Percentiles rank a stretch among this genome's conserved stretches.
Conservation (phyloP, 2,888 invertebrate species). For the Watsonalla cultraria region DNA sequence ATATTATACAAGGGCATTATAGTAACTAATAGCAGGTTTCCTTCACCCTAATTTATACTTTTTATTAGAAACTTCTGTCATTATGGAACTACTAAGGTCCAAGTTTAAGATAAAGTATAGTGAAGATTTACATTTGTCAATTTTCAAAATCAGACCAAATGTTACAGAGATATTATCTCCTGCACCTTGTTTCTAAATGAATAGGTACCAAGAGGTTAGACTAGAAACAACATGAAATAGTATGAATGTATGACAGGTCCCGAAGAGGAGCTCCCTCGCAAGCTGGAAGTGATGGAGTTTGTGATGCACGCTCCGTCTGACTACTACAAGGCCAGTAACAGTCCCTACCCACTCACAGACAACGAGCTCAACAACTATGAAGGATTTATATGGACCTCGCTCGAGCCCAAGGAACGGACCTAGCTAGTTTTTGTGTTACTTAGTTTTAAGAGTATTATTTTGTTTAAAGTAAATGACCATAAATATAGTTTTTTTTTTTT, state of each 20-base stretch:
- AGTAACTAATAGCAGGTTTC: too few species aligned
- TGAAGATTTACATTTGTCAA: too few species aligned
- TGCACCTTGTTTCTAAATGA: too few species aligned
- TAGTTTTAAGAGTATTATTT: neutral
- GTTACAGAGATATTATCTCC: too few species aligned
- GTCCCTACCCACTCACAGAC: conserved; percentile 84
- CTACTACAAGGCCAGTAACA: conserved; percentile 87
- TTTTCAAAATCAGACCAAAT: too few species aligned
- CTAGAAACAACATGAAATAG: neutral
- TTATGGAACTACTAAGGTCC: too few species aligned
- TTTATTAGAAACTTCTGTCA: too few species aligned
- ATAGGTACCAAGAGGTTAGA: too few species aligned
- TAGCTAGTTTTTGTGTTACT: conserved; percentile 19
- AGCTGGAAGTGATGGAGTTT: conserved; percentile 92
- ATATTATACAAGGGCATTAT: too few species aligned
- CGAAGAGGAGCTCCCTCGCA: conserved; percentile 93
- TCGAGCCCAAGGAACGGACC: conserved; percentile 68
- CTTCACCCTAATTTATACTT: too few species aligned
- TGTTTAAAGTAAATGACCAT: neutral
- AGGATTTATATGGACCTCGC: conserved; percentile 83
- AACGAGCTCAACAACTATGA: conserved; percentile 62
- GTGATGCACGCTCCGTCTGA: conserved; percentile 96
- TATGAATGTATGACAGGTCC: conserved; percentile 79
- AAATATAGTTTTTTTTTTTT: neutral
- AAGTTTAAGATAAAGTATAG: too few species aligned